phyloP scores from a whole-genome alignment of 2,888 invertebrate species.

The Gandaritis pyraliata region DNA sequence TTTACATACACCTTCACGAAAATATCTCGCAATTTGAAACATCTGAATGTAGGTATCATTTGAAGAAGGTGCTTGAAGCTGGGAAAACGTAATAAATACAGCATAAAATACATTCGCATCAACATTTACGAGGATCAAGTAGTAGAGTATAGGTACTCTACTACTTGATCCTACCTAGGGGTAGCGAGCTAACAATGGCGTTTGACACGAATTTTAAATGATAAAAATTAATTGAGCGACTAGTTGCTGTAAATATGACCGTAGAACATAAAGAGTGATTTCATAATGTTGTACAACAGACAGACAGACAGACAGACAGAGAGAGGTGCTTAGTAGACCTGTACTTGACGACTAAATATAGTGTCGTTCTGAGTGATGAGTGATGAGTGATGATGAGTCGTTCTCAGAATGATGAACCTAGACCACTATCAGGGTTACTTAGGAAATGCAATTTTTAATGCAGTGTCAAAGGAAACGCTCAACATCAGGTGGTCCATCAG shows the following conservation, averaged over 20 bases:
- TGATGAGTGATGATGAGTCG: no score
- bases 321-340: no score
- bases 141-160: no score
- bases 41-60: constrained; percentile 5
- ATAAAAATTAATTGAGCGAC: constrained; percentile 16
- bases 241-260: constrained; percentile 12
- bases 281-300: neutral
- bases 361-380: no score
- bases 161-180: no score
- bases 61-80: constrained; percentile 6
- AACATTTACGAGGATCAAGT: constrained; percentile 15
- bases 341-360: no score
- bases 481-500: no score
- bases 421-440: no score
- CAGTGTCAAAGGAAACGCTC: no score
- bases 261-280: constrained; percentile 4
- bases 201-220: constrained; percentile 19
- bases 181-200: constrained; percentile 6
- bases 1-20: neutral
- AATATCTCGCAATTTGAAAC: neutral
- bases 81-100: constrained; percentile 16
- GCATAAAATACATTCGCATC: constrained; percentile 18
- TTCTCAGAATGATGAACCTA: no score
- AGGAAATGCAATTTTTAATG: no score
- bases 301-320: no score